Conservation (phyloP, 2,888 invertebrate species). For the Elaeidobius kamerunicus region DNA sequence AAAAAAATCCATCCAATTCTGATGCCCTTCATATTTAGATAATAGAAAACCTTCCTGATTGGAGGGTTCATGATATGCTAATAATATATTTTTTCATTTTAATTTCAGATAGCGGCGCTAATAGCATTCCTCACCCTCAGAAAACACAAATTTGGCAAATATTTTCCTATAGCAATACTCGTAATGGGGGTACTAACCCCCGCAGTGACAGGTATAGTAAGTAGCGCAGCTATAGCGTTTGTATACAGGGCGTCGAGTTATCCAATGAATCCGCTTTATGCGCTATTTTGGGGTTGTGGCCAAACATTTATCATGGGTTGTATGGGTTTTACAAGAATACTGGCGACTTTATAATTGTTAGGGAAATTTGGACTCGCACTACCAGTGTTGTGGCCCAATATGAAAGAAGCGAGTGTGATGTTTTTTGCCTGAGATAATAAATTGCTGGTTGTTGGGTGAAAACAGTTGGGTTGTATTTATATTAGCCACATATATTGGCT, state of each 20-base stretch:
- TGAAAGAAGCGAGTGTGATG: slow-evolving; percentile 20
- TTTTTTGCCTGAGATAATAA: slow-evolving; percentile 17
- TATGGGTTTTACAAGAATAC: slow-evolving; percentile 88
- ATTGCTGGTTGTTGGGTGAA: slow-evolving; percentile 15
- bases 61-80: no score
- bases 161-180: slow-evolving; percentile 84
- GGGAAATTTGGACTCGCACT: slow-evolving; percentile 2
- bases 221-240: slow-evolving; percentile 90
- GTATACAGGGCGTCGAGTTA: slow-evolving; percentile 88
- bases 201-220: slow-evolving; percentile 81
- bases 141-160: slow-evolving; percentile 93
- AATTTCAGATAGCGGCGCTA: slow-evolving; percentile 69
- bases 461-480: neutral
- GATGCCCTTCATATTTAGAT: no score
- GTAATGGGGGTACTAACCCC: slow-evolving; percentile 89
- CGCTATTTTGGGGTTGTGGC: slow-evolving; percentile 92
- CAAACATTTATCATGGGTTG: slow-evolving; percentile 87
- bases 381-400: slow-evolving; percentile 11
- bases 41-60: no score
- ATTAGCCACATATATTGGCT: neutral
- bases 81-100: no score
- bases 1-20: no score
- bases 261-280: slow-evolving; percentile 87
- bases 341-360: slow-evolving; percentile 63
- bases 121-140: slow-evolving; percentile 89